Evolutionary conservation across 2,888 invertebrate genomes (phyloP).

Genomic region (Rhimphoctona megacephalus): DNA sequence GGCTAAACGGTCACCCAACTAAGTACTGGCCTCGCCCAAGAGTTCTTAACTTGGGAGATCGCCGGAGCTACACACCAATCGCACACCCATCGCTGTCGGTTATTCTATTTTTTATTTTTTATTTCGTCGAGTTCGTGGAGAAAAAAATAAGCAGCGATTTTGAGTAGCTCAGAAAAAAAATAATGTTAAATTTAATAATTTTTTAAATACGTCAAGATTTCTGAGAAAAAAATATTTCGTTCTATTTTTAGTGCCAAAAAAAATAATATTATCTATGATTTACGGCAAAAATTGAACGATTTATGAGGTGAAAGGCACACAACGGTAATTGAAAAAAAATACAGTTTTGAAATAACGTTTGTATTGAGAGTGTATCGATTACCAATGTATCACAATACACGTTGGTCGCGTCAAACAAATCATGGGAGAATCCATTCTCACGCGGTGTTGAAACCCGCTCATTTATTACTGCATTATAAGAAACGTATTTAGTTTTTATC

Average conservation of each 20-base stretch:
- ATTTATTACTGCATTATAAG: not conserved
- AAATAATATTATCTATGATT: not conserved
- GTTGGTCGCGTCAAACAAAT: conserved; percentile 28
- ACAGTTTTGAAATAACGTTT: conserved; percentile 3
- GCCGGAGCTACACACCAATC: not conserved
- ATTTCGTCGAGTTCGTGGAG: too few relatives aligned
- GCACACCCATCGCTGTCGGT: too few relatives aligned
- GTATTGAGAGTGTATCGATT: conserved; percentile 55
- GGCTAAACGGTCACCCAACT: too few relatives aligned
- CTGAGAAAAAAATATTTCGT: not conserved
- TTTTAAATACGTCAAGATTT: not conserved
- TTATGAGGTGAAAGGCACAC: not conserved
- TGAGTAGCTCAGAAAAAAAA: too few relatives aligned
- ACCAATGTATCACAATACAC: conserved; percentile 11
- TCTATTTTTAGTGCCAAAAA: not conserved
- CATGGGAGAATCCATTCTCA: conserved; percentile 27
- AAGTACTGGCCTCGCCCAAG: too few relatives aligned
- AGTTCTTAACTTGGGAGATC: too few relatives aligned
- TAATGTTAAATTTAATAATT: not conserved
- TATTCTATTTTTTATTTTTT: too few relatives aligned
- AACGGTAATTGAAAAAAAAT: not conserved
- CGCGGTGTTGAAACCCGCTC: not conserved
- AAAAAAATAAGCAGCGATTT: too few relatives aligned
- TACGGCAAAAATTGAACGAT: not conserved
- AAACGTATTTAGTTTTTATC: not conserved